A percentile compares a stretch with the other conserved stretches of the same genome.
Evolutionary conservation across 2,888 invertebrate species (phyloP).

Genomic region (Perizoma affinitatum): DNA sequence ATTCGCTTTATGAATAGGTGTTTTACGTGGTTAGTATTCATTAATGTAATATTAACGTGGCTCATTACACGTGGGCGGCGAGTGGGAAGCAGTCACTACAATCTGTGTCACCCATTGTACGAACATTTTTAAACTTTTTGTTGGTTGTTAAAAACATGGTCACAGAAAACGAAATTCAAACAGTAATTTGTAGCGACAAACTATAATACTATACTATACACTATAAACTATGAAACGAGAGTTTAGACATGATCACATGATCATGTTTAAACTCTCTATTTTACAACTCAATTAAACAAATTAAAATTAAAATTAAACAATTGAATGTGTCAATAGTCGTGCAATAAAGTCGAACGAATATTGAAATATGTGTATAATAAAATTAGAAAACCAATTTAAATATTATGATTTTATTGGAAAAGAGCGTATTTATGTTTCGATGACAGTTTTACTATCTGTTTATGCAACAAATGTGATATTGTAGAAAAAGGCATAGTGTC

Average conservation of each 20-base stretch:
- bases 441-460: constrained; percentile 56
- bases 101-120: constrained; percentile 58
- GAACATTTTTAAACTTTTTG: constrained; percentile 43
- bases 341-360: constrained; percentile 32
- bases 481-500: constrained; percentile 51
- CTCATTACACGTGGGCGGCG: constrained; percentile 68
- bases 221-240: no score
- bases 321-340: constrained; percentile 25
- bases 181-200: constrained; percentile 60
- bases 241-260: no score
- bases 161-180: constrained; percentile 55
- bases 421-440: constrained; percentile 40
- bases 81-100: constrained; percentile 59
- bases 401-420: constrained; percentile 38
- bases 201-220: no score
- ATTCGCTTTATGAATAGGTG: constrained; percentile 77
- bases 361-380: constrained; percentile 33
- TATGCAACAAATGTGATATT: constrained; percentile 58
- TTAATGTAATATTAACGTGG: constrained; percentile 74
- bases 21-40: constrained; percentile 80
- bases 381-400: constrained; percentile 33
- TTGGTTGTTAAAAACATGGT: constrained; percentile 39
- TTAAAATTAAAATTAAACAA: constrained; percentile 16
- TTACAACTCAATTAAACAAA: constrained; percentile 23
- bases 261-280: constrained; percentile 23